Percentiles rank a stretch among this genome's conserved stretches.
These are phyloP conservation scores for Schizopygopsis pylzovi DNA, from an alignment of 2,797 vertebrate species.

Conservation along the genomic window DNA sequence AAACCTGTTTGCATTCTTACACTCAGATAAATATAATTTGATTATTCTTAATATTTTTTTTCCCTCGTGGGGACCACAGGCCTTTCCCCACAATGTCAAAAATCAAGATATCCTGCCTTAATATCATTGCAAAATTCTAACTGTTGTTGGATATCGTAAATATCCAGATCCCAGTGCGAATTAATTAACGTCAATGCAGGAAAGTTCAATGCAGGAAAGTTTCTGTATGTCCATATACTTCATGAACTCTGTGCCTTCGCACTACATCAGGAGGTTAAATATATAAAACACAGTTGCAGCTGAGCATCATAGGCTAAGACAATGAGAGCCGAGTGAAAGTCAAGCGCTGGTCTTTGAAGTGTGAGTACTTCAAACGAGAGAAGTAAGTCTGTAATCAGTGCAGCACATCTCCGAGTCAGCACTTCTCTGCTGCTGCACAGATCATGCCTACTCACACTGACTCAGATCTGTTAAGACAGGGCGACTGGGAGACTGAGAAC, in stretches of 20 bases:
- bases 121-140: neutral
- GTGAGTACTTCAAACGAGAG: conserved; percentile 45
- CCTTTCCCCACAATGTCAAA: too few species aligned
- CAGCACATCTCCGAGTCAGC: conserved; percentile 36
- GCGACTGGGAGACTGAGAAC: conserved; percentile 20
- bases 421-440: conserved; percentile 27
- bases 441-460: conserved; percentile 34
- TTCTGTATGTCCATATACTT: conserved; percentile 15
- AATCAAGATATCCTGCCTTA: too few species aligned
- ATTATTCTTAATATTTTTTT: too few species aligned
- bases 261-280: conserved; percentile 3
- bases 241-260: conserved; percentile 43
- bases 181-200: neutral
- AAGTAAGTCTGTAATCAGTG: conserved; percentile 44
- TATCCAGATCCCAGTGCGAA: neutral
- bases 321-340: conserved; percentile 4
- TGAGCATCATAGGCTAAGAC: conserved; percentile 26
- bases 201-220: neutral
- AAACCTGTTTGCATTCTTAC: neutral
- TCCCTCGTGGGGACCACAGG: too few species aligned
- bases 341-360: conserved; percentile 49
- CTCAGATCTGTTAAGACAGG: neutral
- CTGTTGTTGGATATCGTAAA: neutral
- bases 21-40: too few species aligned
- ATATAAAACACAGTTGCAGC: conserved; percentile 15